Conservation (phyloP, 2,113 vertebrate species). For the Cichladusa arquata region DNA sequence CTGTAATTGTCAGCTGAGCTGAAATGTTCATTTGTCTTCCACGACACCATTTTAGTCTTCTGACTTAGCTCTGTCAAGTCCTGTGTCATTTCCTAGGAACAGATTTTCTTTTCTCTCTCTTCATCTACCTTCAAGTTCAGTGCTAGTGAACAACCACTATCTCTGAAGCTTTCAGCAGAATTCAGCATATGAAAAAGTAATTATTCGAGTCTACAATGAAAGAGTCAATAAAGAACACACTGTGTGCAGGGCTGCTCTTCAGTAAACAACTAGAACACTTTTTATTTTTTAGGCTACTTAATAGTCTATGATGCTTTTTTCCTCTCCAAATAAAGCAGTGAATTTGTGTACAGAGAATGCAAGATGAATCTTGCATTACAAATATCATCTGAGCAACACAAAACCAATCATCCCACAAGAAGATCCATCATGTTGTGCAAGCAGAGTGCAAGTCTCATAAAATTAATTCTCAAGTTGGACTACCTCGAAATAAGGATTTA, state of each 20-base stretch:
- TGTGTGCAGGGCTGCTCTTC: background rate
- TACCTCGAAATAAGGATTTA: background rate
- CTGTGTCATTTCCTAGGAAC: background rate
- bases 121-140: background rate
- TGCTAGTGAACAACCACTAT: background rate
- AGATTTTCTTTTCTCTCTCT: background rate
- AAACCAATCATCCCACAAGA: background rate
- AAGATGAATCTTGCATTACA: background rate
- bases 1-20: background rate
- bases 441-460: background rate
- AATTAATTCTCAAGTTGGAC: background rate
- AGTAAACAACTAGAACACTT: background rate
- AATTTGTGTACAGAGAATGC: background rate
- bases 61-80: background rate
- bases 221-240: background rate
- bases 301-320: background rate
- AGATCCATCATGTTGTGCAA: background rate
- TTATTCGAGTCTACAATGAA: background rate
- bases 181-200: background rate
- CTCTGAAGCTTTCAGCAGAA: background rate
- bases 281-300: background rate
- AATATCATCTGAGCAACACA: background rate
- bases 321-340: background rate
- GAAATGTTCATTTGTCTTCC: background rate
- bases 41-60: background rate